Base-by-base conservation (phyloP, 2,888 invertebrate species). In the Lochmaea crataegi region DNA sequence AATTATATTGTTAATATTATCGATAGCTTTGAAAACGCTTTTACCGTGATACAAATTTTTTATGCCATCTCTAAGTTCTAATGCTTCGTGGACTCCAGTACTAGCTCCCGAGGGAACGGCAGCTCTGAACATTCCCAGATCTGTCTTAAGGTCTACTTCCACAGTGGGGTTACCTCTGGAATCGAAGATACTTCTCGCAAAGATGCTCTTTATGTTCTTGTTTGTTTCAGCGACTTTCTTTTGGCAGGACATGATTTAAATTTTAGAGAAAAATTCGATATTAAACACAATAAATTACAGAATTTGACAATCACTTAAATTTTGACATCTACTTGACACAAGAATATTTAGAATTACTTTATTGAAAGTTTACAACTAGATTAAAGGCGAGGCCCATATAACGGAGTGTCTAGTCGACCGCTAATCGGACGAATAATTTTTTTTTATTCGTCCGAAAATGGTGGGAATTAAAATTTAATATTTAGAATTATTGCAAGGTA, bases 141-240 rank as follows among this genome's bases (percentile, higher is more conserved):
- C 97, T 16, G 93, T 93, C 2, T 92, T 90, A 82, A 93, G 86
- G 84, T 93, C 93, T 80, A 99, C 99, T 89, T 99, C 99, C 67
- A 99, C 98, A 51, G 99, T 99, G 77, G 99, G 99, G 86, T 99
- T 99, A 77, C 99, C 99, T 87, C 99, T 94, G 73, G 98, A 99
- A 90, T 99, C 99, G 88, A 96, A 99, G 88, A 99, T 99, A 89
- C 96, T 96, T 87, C 99, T 95, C 79, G 99, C 99, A 85, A 94
- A 93, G 84, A 99, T 93, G 78, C 94, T 94, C 87, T 94, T 93
- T 87, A 98, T 96, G 69, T 66, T 71, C 11, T 65, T 32, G 51
- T 74, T 74, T 12, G 11, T 18, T n/a, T 71, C 73, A 18, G 73
- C 64, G 22, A 71, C 32, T 57, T 73, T 66, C 51, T 70, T 71